Conservation (phyloP, 2,888 invertebrate species). For the Protodeltote pygarga region DNA sequence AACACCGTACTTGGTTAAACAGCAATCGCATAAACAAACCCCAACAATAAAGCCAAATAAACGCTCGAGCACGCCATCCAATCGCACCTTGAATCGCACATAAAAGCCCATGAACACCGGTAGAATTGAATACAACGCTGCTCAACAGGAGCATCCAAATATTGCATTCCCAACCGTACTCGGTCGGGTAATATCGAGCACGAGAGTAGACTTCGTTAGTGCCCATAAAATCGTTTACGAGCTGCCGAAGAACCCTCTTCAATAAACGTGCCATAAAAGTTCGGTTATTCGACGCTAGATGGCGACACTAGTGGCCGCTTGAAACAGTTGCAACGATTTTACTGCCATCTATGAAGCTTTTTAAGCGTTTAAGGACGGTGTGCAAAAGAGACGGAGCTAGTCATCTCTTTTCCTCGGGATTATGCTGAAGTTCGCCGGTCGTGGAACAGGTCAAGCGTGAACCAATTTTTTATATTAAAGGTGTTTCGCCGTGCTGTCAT, state of each 20-base stretch:
- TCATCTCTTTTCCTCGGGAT: constrained; percentile 55
- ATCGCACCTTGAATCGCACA: constrained; percentile 87
- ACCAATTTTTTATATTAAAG: constrained; percentile 34
- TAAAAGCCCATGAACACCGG: constrained; percentile 85
- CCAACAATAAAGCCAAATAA: constrained; percentile 87
- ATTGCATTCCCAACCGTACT: constrained; percentile 81
- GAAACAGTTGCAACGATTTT: constrained; percentile 82
- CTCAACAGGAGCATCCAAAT: constrained; percentile 82
- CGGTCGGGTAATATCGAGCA: constrained; percentile 83
- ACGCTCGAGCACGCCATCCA: constrained; percentile 86
- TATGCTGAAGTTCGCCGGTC: constrained; percentile 61
- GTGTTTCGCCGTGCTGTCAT: too few species aligned
- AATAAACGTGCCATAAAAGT: constrained; percentile 86
- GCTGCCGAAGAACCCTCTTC: constrained; percentile 86
- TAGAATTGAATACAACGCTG: constrained; percentile 82
- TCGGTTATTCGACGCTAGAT: constrained; percentile 84
- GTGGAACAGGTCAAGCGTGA: constrained; percentile 53
- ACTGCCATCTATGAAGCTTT: constrained; percentile 86
- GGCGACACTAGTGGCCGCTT: constrained; percentile 85
- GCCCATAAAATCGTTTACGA: constrained; percentile 87
- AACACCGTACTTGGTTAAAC: constrained; percentile 85
- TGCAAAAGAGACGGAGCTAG: constrained; percentile 55
- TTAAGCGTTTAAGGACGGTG: constrained; percentile 76
- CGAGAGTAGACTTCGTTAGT: constrained; percentile 84
- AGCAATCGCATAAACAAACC: constrained; percentile 87